A percentile compares a stretch with the other conserved stretches of the same genome.
These are phyloP conservation scores for Melanostigma gelatinosum DNA, from an alignment of 2,113 vertebrate species.

Conservation along the genomic window DNA sequence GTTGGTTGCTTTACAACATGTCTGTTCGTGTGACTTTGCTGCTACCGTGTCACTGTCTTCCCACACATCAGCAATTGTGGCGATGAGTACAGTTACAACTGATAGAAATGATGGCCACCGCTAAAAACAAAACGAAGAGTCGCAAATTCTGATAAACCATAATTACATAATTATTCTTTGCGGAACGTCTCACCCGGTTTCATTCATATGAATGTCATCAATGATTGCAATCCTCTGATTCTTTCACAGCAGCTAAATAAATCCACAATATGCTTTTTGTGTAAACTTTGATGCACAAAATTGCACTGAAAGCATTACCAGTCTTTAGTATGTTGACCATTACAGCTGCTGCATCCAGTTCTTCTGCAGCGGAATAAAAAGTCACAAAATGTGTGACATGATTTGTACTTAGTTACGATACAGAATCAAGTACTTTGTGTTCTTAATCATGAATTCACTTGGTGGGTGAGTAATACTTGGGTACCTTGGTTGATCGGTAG, in stretches of 20 bases:
- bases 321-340: not conserved
- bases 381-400: not conserved
- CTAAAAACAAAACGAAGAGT: not conserved
- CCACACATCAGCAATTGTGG: no score
- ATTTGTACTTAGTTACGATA: not conserved
- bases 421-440: not conserved
- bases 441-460: no score
- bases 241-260: not conserved
- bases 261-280: not conserved
- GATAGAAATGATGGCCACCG: not conserved
- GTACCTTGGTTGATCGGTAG: no score
- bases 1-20: no score
- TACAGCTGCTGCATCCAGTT: not conserved
- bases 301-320: not conserved
- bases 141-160: not conserved
- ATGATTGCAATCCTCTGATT: not conserved
- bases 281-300: not conserved
- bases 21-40: not conserved
- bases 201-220: not conserved
- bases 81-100: not conserved
- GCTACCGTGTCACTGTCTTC: no score
- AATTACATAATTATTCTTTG: not conserved
- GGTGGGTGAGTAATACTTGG: no score
- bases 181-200: not conserved
- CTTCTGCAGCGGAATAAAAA: not conserved